Percentiles rank a stretch among this genome's conserved stretches.
These are phyloP conservation scores for Lordiphosa collinella DNA, from an alignment of 1,140 invertebrate genomes.

Conservation along the genomic window DNA sequence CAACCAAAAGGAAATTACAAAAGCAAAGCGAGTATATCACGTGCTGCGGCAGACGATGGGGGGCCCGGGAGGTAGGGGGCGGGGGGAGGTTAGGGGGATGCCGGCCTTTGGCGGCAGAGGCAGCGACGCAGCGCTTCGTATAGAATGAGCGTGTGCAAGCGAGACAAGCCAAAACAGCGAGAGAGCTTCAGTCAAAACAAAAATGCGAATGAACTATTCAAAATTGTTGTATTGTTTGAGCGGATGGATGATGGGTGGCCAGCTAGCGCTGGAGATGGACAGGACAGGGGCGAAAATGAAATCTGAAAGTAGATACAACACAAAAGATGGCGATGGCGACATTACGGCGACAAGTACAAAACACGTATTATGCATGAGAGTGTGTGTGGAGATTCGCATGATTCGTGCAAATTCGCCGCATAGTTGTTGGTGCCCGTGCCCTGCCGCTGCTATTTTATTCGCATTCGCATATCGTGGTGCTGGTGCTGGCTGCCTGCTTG, in stretches of 20 bases:
- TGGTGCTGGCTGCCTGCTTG: background rate
- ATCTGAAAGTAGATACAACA: conserved; percentile 35
- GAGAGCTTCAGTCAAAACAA: conserved; percentile 60
- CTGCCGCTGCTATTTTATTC: conserved; percentile 65
- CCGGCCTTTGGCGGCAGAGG: conserved; percentile 67
- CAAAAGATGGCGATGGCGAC: conserved; percentile 35
- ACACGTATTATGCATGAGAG: conserved; percentile 67
- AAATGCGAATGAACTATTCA: conserved; percentile 55
- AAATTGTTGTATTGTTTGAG: conserved; percentile 12
- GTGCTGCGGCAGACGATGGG: conserved; percentile 50
- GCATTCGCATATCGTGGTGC: conserved; percentile 66
- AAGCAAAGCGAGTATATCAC: conserved; percentile 74
- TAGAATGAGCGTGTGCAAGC: conserved; percentile 60
- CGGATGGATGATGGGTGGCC: conserved; percentile 2
- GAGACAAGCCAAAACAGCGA: background rate
- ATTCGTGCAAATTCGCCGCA: conserved; percentile 77
- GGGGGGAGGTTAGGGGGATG: conserved; percentile 20
- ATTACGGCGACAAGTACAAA: conserved; percentile 72
- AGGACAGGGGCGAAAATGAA: conserved; percentile 34
- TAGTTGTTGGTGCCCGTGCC: conserved; percentile 50
- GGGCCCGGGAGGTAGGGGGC: background rate
- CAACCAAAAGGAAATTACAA: conserved; percentile 62
- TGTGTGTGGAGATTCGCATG: conserved; percentile 61
- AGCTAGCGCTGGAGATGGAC: background rate
- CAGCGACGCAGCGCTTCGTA: conserved; percentile 56